Evolutionary conservation across 2,797 vertebrate species (phyloP).

Genomic region (Gymnodraco acuticeps): DNA sequence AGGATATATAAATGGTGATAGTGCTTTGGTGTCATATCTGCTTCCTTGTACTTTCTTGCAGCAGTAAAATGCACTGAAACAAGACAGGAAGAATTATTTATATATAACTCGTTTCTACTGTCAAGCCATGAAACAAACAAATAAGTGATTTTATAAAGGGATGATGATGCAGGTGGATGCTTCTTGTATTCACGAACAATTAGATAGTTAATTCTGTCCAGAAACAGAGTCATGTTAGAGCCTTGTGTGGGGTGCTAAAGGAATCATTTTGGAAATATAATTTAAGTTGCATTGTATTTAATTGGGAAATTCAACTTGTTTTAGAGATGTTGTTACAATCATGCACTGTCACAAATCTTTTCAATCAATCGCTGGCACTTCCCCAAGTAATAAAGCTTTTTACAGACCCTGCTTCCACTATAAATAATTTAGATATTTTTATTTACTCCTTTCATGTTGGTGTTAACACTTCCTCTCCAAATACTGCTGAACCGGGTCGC

Average conservation of each 20-base stretch:
- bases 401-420: background rate
- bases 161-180: background rate
- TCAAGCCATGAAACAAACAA: background rate
- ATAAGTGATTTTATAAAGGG: background rate
- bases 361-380: background rate
- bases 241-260: background rate
- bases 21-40: constrained; percentile 6
- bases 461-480: background rate
- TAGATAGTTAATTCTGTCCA: background rate
- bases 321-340: background rate
- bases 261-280: background rate
- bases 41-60: background rate
- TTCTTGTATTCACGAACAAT: background rate
- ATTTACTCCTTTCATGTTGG: background rate
- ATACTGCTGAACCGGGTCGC: background rate
- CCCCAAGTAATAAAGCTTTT: background rate
- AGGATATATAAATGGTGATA: constrained; percentile 6
- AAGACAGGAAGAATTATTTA: background rate
- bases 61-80: constrained; percentile 10
- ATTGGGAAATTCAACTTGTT: background rate
- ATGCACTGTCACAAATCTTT: background rate
- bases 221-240: background rate
- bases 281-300: background rate
- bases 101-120: background rate
- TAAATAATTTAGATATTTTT: background rate